Evolutionary conservation across 2,113 vertebrate genomes (phyloP), one percentile per base, ranked within the genome.

Genomic region (Phyllostomus hastatus): DNA sequence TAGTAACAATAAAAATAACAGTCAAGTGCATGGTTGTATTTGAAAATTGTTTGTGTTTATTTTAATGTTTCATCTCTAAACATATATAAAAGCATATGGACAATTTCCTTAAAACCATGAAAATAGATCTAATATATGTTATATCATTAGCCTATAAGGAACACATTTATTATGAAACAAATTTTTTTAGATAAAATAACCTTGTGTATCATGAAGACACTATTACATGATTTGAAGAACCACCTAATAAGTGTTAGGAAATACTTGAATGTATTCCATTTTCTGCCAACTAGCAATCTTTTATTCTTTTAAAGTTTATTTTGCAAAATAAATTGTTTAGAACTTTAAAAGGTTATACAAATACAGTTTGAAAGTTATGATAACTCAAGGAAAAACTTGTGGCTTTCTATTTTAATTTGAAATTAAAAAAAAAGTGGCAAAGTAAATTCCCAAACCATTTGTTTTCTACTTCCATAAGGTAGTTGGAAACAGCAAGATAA

Each of bases 261-360:
- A 92, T 54, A 82, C 20, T 11, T 76, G 16, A 17, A 67, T 57
- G 3, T 28, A 54, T 61, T 61, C 50, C 22, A 52, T 57, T 85
- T 54, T 92, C 38, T 86, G 1, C 72, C 9, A 75, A 78, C 28
- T 69, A 76, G 0, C 7, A 85, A 31, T 33, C 12, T 85, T 89
- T 96, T 88, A 81, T 46, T 79, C 54, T 95, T 50, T 90, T 88
- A 88, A 86, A 72, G 85, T 69, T 38, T 70, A 43, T 69, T 92
- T 90, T 48, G 14, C 15, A 94, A 92, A 88, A 95, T 76, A 57
- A 35, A 26, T 38, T 54, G 33, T 95, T 92, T 83, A 94, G 84
- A 86, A 94, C 33, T 88, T 92, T 46, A 94, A 90, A 80, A 76
- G 14, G 19, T 88, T 88, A 89, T 94, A 14, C 78, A 84, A 90